phyloP scores from a whole-genome alignment of 2,797 vertebrate species.

The Acipenser oxyrinchus region DNA sequence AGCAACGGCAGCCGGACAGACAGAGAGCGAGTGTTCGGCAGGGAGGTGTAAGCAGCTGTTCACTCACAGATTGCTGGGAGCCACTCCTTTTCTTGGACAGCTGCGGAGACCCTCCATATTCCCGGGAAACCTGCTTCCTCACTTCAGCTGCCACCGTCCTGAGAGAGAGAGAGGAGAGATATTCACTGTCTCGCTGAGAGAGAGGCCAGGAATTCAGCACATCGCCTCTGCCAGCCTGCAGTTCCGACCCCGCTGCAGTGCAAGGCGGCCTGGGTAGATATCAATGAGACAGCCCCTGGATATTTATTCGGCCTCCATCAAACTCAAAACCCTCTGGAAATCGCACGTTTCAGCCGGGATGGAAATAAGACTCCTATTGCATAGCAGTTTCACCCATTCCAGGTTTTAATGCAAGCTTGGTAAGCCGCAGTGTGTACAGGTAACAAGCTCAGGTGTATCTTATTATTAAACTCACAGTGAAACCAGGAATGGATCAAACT shows the following conservation, averaged over 20 bases:
- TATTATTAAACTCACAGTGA: too few relatives aligned
- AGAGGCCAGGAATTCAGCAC: not conserved
- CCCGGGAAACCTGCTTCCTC: constrained; percentile 81
- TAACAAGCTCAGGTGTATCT: too few relatives aligned
- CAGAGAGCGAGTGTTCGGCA: not conserved
- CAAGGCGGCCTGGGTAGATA: not conserved
- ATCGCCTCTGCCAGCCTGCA: too few relatives aligned
- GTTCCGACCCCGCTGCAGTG: not conserved
- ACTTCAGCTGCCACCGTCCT: constrained; percentile 85
- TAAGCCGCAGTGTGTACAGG: too few relatives aligned
- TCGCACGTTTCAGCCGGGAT: too few relatives aligned
- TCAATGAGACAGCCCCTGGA: not conserved
- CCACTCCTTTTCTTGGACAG: constrained; percentile 72
- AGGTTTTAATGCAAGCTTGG: too few relatives aligned
- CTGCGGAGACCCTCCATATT: constrained; percentile 77
- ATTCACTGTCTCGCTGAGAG: too few relatives aligned
- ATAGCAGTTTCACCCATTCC: too few relatives aligned
- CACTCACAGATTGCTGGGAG: constrained; percentile 63
- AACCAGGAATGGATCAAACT: too few relatives aligned
- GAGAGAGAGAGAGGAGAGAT: constrained; percentile 14
- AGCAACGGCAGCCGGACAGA: not conserved
- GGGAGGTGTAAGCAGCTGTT: constrained; percentile 12
- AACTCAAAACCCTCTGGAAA: too few relatives aligned
- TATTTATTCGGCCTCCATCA: too few relatives aligned
- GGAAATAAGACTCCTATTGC: too few relatives aligned